These are phyloP conservation scores for Hafferia zeledoni DNA, from an alignment of 2,797 vertebrate species.

Conservation along the genomic window DNA sequence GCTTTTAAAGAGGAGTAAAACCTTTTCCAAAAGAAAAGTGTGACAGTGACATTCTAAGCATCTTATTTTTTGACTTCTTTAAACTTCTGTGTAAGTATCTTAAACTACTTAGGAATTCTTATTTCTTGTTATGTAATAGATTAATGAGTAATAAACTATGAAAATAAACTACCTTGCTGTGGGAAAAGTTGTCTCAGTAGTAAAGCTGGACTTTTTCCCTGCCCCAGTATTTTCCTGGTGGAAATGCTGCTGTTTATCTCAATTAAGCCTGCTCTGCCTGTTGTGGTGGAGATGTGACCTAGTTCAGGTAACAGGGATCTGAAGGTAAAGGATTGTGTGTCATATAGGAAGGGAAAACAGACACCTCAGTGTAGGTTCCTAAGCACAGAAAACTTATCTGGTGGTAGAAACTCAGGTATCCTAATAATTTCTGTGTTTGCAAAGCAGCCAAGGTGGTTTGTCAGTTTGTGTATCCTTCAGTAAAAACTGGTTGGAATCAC, in stretches of 20 bases:
- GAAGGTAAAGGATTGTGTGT: neutral
- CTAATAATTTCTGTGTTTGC: neutral
- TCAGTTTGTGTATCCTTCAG: conserved; percentile 26
- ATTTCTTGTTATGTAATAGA: neutral
- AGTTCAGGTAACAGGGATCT: neutral
- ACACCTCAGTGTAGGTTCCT: neutral
- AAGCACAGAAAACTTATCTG: neutral
- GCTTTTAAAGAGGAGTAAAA: neutral
- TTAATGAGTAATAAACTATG: neutral
- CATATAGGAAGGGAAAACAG: neutral
- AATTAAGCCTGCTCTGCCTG: neutral
- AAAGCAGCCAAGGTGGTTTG: neutral
- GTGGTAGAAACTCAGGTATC: neutral
- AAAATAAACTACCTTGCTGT: neutral
- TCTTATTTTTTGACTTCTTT: neutral
- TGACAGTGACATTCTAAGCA: neutral
- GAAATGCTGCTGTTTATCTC: neutral
- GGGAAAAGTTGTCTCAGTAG: neutral
- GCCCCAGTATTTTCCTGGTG: neutral
- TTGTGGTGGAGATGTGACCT: neutral
- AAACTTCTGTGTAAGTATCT: neutral
- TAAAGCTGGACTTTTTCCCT: neutral
- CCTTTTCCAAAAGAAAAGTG: neutral
- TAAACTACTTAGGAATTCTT: neutral
- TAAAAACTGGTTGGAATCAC: conserved; percentile 56